Conservation (phyloP, 2,113 vertebrate species). For the Rhadina sibilatrix region DNA sequence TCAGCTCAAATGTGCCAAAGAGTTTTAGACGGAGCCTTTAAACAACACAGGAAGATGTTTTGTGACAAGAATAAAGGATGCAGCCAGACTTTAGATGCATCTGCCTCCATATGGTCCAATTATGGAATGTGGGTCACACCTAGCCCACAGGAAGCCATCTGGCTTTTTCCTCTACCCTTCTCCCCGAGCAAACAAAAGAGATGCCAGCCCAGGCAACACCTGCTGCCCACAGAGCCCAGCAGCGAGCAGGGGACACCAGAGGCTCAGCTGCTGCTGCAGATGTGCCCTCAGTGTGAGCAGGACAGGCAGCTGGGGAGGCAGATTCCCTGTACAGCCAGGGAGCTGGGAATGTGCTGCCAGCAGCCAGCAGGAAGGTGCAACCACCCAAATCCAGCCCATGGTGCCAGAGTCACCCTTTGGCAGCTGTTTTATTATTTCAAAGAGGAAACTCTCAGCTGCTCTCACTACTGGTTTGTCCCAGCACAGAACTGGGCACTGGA, state of each 20-base stretch:
- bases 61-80: background rate
- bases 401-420: accelerated
- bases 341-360: background rate
- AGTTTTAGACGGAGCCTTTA: background rate
- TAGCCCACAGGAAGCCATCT: conserved; percentile 23
- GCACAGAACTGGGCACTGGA: background rate
- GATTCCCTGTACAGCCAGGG: background rate
- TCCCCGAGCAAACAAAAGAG: background rate
- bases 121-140: background rate
- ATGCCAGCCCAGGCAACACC: background rate
- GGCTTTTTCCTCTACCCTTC: background rate
- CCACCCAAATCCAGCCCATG: background rate
- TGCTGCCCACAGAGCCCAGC: background rate
- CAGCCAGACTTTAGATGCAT: background rate
- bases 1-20: background rate
- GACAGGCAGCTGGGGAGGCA: background rate
- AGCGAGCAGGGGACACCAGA: background rate
- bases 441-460: background rate
- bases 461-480: background rate
- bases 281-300: background rate
- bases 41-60: background rate
- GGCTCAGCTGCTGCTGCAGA: background rate
- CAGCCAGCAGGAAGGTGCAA: background rate
- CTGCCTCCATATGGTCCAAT: background rate
- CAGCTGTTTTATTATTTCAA: background rate